Conservation (phyloP, 2,888 invertebrate species). For the Thelaira solivaga region DNA sequence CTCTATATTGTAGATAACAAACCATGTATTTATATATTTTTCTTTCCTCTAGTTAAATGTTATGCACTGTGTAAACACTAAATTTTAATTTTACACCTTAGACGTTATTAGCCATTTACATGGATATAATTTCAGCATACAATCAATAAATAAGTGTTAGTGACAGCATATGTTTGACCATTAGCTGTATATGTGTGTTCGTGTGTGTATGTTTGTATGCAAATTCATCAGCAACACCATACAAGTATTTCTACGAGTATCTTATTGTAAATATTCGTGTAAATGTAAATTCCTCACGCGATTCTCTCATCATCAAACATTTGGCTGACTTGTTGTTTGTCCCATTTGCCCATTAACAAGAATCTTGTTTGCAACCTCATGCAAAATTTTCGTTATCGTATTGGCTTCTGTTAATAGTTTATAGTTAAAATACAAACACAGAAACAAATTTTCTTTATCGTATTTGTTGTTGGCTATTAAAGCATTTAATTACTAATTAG, state of each 20-base stretch:
- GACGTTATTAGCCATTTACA: constrained; percentile 7
- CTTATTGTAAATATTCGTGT: constrained; percentile 52
- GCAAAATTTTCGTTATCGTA: constrained; percentile 6
- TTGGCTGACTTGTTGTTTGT: constrained; percentile 4
- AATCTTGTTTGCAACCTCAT: constrained; percentile 53
- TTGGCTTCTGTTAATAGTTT: constrained; percentile 2
- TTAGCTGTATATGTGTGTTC: not conserved
- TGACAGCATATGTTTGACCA: too few relatives aligned
- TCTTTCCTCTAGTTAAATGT: not conserved
- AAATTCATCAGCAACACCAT: constrained; percentile 35
- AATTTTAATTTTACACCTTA: not conserved
- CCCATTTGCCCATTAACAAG: constrained; percentile 60
- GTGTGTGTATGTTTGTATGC: not conserved
- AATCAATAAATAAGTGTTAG: not conserved
- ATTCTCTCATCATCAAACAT: constrained; percentile 64
- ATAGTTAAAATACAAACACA: not conserved
- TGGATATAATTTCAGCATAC: not conserved
- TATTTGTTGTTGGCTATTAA: constrained; percentile 29
- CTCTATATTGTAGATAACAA: too few relatives aligned
- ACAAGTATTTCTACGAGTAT: constrained; percentile 37
- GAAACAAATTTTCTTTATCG: not conserved
- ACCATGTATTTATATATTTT: not conserved
- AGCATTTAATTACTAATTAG: constrained; percentile 56
- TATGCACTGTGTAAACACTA: not conserved
- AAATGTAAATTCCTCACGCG: constrained; percentile 65